These are phyloP conservation scores for Sarcophaga peregrina DNA, from an alignment of 1,140 invertebrate genomes.

Conservation along the genomic window DNA sequence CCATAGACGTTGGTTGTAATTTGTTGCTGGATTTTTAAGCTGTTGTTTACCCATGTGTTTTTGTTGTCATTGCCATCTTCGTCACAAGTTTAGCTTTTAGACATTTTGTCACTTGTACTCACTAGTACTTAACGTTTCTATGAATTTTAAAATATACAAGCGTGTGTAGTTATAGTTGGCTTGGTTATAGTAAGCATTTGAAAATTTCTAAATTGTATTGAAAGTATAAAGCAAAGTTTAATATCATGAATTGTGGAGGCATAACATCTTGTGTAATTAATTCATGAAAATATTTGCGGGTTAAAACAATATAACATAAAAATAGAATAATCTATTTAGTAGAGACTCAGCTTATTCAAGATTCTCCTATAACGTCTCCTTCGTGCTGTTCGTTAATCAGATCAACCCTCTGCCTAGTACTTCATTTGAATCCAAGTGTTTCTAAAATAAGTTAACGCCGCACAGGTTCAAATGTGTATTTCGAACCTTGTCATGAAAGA, in stretches of 20 bases:
- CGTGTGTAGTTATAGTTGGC: no score
- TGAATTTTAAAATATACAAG: not conserved
- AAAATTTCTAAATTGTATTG: not conserved
- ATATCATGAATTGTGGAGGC: not conserved
- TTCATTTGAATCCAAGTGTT: no score
- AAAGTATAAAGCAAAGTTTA: not conserved
- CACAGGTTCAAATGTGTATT: no score
- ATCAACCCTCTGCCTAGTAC: no score
- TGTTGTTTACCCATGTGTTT: not conserved
- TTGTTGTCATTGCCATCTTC: not conserved
- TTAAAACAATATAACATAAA: no score
- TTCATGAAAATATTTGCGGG: no score
- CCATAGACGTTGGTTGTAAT: not conserved
- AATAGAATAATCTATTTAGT: no score
- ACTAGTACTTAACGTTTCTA: not conserved
- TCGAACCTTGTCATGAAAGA: no score
- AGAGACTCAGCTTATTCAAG: no score
- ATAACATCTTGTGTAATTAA: not conserved
- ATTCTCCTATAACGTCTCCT: no score
- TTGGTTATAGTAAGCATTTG: not conserved
- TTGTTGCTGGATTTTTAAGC: not conserved
- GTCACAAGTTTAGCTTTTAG: not conserved
- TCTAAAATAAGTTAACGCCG: no score
- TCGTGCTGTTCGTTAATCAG: no score
- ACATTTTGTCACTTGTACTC: constrained; percentile 17